A percentile compares a stretch with the other conserved stretches of the same genome.
phyloP scores from a whole-genome alignment of 2,888 invertebrate species.

The Acleris literana region DNA sequence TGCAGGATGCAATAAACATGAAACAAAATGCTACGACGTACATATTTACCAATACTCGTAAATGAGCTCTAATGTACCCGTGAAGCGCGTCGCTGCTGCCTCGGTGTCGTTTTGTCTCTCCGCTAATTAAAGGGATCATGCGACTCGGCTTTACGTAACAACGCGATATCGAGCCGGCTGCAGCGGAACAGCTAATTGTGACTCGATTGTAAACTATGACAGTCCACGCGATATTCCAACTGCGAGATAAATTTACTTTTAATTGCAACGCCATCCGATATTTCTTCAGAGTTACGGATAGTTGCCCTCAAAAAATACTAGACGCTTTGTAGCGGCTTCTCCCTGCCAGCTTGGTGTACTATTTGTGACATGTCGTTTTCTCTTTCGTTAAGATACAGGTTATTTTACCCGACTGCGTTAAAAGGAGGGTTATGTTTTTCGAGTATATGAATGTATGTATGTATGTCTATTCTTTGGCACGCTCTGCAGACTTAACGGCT shows the following conservation, averaged over 20 bases:
- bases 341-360: background rate
- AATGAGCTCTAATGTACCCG: background rate
- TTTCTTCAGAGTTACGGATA: conserved; percentile 14
- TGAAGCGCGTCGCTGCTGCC: background rate
- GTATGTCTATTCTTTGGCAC: too few relatives aligned
- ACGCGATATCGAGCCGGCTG: conserved; percentile 51
- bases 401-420: too few relatives aligned
- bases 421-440: too few relatives aligned
- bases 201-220: conserved; percentile 48
- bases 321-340: background rate
- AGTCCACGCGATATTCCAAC: conserved; percentile 30
- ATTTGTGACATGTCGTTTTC: background rate
- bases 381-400: too few relatives aligned
- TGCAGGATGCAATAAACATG: too few relatives aligned
- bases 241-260: conserved; percentile 29
- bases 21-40: too few relatives aligned
- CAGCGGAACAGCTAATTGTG: conserved; percentile 55
- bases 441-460: too few relatives aligned
- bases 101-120: conserved; percentile 55
- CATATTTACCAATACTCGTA: too few relatives aligned
- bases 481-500: too few relatives aligned
- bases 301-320: background rate
- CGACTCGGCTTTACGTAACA: conserved; percentile 43
- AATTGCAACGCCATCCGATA: conserved; percentile 33
- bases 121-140: conserved; percentile 72